Evolutionary conservation across 2,888 invertebrate species (phyloP).

Genomic region (Polietes domitor): DNA sequence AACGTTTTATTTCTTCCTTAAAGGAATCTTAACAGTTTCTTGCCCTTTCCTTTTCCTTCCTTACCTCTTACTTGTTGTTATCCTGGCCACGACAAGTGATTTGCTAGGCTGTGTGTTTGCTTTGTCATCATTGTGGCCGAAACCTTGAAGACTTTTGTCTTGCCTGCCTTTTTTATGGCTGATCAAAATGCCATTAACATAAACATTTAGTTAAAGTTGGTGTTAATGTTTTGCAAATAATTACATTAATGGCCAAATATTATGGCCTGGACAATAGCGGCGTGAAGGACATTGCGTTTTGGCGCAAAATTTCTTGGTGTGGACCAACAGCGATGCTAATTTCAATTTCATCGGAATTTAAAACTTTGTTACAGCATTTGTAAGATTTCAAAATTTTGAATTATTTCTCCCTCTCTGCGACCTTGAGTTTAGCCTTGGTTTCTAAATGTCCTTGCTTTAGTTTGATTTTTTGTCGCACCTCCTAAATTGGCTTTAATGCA

Average conservation of each 20-base stretch:
- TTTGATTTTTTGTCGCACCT: neutral
- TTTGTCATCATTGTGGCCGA: neutral
- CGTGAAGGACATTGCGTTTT: constrained; percentile 2
- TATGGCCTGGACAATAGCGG: no score
- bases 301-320: neutral
- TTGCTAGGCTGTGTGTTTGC: constrained; percentile 2
- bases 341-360: neutral
- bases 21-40: neutral
- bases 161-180: constrained; percentile 25
- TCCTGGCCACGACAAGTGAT: constrained; percentile 41
- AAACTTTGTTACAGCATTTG: no score
- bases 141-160: constrained; percentile 20
- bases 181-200: constrained; percentile 33
- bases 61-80: constrained; percentile 21
- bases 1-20: no score
- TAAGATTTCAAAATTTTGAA: no score
- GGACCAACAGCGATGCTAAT: neutral
- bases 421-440: neutral
- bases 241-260: constrained; percentile 36
- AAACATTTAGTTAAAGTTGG: constrained; percentile 45
- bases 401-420: neutral
- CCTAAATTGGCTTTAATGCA: neutral
- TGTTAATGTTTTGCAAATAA: constrained; percentile 52
- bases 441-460: neutral
- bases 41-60: neutral